A percentile compares a stretch with the other conserved stretches of the same genome.
These are phyloP conservation scores for Alligator sinensis DNA, from an alignment of 2,113 vertebrate genomes.

Conservation along the genomic window DNA sequence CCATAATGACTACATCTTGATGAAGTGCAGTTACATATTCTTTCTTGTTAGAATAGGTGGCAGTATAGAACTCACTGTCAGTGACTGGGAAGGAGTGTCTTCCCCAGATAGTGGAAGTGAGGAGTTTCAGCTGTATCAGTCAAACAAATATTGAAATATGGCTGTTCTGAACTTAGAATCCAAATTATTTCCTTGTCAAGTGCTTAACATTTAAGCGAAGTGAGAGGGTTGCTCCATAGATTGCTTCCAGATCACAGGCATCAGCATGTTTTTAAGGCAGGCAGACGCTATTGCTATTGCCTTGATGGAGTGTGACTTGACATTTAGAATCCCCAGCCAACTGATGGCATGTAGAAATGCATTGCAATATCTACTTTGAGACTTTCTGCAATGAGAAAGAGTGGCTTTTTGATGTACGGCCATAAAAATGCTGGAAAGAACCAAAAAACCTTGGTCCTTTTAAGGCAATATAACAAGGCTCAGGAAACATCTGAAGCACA, in stretches of 20 bases:
- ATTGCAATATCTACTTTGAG: background rate
- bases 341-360: background rate
- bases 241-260: accelerated
- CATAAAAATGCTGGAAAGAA: background rate
- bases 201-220: background rate
- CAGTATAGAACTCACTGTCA: background rate
- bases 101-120: background rate
- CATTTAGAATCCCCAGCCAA: background rate
- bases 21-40: background rate
- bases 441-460: background rate
- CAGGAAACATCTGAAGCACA: background rate
- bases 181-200: background rate
- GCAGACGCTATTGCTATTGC: background rate
- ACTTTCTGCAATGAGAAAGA: background rate
- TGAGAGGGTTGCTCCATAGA: background rate
- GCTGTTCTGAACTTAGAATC: background rate
- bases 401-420: background rate
- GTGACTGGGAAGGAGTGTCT: background rate
- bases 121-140: accelerated
- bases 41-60: background rate
- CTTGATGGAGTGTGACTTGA: background rate
- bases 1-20: background rate
- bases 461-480: background rate
- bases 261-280: background rate
- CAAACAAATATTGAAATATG: background rate